Evolutionary conservation across 2,113 vertebrate species (phyloP).

Genomic region (Neomonachus schauinslandi): DNA sequence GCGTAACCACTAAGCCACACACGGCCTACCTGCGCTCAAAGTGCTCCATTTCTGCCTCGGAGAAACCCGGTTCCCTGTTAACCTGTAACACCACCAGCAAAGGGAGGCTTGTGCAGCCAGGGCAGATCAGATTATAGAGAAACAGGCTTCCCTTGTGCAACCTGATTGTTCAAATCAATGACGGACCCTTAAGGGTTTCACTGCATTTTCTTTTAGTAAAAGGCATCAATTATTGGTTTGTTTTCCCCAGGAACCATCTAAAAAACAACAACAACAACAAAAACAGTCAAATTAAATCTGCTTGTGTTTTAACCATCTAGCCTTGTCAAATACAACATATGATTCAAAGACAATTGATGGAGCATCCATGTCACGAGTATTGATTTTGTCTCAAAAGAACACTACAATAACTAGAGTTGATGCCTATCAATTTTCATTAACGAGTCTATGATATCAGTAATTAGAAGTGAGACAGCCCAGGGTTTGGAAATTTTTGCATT

Average conservation of each 20-base stretch:
- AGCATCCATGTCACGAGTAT: neutral
- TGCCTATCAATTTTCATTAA: neutral
- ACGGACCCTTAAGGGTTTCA: neutral
- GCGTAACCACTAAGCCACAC: accelerated
- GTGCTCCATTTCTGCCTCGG: accelerated
- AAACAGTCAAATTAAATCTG: conserved; percentile 34
- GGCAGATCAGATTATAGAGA: neutral
- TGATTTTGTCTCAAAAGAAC: conserved; percentile 1
- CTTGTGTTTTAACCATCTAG: conserved; percentile 56
- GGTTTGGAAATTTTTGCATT: neutral
- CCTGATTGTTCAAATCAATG: conserved; percentile 52
- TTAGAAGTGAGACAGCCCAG: neutral
- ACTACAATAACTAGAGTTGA: neutral
- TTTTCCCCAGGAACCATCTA: conserved; percentile 6
- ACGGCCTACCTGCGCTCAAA: accelerated
- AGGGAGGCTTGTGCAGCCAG: neutral
- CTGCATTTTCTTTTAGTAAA: conserved; percentile 41
- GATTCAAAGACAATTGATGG: conserved; percentile 25
- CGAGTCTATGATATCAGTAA: neutral
- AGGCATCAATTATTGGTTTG: conserved; percentile 54
- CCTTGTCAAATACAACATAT: conserved; percentile 3
- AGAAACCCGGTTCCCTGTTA: neutral
- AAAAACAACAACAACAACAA: neutral
- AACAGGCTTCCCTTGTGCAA: neutral
- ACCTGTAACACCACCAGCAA: neutral